These are phyloP conservation scores for Chydorus sphaericus DNA, from an alignment of 2,888 invertebrate species.

Conservation along the genomic window DNA sequence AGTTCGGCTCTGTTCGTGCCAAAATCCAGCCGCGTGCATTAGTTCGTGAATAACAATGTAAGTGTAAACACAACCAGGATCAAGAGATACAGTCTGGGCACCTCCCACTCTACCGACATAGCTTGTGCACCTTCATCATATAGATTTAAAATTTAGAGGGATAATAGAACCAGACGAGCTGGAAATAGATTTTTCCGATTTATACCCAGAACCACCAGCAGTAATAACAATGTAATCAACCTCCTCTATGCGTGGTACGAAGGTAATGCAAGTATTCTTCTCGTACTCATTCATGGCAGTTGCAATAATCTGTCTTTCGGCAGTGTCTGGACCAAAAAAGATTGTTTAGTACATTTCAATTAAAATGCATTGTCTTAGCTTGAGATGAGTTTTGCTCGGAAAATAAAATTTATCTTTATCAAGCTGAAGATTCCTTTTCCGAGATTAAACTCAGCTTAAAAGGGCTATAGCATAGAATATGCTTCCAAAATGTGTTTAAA, in stretches of 20 bases:
- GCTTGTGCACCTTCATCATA: conserved; percentile 37
- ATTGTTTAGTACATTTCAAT: too few relatives aligned
- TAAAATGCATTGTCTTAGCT: too few relatives aligned
- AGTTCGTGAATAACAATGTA: conserved; percentile 34
- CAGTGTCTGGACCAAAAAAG: too few relatives aligned
- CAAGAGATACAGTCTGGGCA: conserved; percentile 35
- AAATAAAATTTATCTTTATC: too few relatives aligned
- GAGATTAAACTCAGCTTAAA: too few relatives aligned
- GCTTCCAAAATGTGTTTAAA: too few relatives aligned
- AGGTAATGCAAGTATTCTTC: conserved; percentile 26
- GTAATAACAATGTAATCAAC: conserved; percentile 25
- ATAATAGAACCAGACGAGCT: conserved; percentile 16
- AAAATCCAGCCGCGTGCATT: conserved; percentile 34
- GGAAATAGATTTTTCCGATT: too few relatives aligned
- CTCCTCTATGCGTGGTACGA: conserved; percentile 24
- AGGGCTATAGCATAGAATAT: too few relatives aligned
- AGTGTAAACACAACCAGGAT: conserved; percentile 27
- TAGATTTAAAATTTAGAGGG: too few relatives aligned
- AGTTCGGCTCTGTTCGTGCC: conserved; percentile 35
- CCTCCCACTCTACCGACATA: conserved; percentile 37
- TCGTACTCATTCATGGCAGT: conserved; percentile 33
- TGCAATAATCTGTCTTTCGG: too few relatives aligned
- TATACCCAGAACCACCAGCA: conserved; percentile 25
- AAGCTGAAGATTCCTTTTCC: too few relatives aligned
- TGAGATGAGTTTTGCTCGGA: too few relatives aligned